Base-by-base conservation (phyloP, 1,140 invertebrate species). In the Diuraphis noxia region DNA sequence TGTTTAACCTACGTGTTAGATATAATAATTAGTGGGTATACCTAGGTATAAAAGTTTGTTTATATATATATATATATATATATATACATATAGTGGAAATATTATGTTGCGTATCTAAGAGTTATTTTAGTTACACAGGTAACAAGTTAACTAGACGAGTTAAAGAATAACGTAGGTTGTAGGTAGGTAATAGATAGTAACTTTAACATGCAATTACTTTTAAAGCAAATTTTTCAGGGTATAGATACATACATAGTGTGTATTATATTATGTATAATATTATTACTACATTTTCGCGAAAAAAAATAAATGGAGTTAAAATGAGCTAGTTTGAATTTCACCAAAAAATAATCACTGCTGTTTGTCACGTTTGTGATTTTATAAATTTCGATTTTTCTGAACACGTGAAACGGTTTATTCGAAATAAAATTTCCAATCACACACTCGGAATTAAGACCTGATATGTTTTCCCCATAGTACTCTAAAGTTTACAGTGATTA, bases 401-500 rank as follows among this genome's bases (percentile, higher is more conserved):
- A 52, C n/a, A 46, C n/a, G 21, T 25, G 36, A 30, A 63, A 63
- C 10, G 10, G 52, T 63, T 25, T 30, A 72, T 43, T 63, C 17
- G 36, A 72, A 88, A 34, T 52, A 46, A 40, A 56, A 88, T 72
- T 72, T 56, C 87, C 87, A 88, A 88, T 88, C 72, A 88, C 87
- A 88, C 56, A 30, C 25, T 72, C 52, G 52, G 36, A 30, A 41
- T 88, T 88, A 63, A 90, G 30, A 79, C 72, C n/a, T 46, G 40
- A 72, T 79, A 41, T n/a, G 88, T 90, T 79, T 90, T 43, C 41
- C 40, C 72, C 19, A 5, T 25, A 41, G 43, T 77, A 46, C 30
- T 25, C 21, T 9, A 79, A 89, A 89, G 88, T 90, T 90, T 79
- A 52, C 40, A 79, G 88, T 90, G 88, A 79, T 90, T 90, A 46